Base-by-base conservation (phyloP, 2,797 vertebrate species). In the Microcaecilia unicolor region DNA sequence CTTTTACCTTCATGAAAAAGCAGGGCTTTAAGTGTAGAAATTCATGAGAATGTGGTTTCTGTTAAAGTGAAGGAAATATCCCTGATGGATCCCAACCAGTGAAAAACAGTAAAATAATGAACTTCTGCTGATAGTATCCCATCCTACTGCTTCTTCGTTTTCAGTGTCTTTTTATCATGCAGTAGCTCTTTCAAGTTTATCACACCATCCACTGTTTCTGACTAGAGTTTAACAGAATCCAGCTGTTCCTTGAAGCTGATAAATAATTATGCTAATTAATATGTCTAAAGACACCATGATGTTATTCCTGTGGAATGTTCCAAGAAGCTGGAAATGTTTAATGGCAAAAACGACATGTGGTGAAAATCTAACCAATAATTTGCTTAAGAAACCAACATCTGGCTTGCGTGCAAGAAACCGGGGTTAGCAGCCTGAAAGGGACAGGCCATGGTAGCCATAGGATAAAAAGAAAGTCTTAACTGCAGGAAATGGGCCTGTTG, bases 381-480 rank as follows among this genome's bases (percentile, higher is more conserved):
- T 91, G 82, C 82, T 89, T 83, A 83, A 90, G 82, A 86, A 89
- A 80, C 61, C 71, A 82, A 92, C 91, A 94, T 94, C 91, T 94
- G 89, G 84, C 80, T 68, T 66, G 74, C 74, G 61, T 78, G 72
- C 80, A 81, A 59, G 78, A 83, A 80, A 80, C 81, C 80, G 76
- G 81, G 86, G 85, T 90, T 91, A 90, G 88, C 70, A 81, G 82
- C 77, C 61, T 72, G 84, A 83, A 45, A 64, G 81, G 77, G 78
- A 83, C 82, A 84, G 78, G 75, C 76, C 61, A 78, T 80, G 80
- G 81, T 77, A 76, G 80, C 74, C 81, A 75, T 71, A 78, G 81
- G 79, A 83, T 85, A 88, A 91, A 90, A 80, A 89, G 71, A 71
- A 89, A 87, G 81, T 75, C 79, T 83, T 87, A 90, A 89, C 64